Base-by-base conservation (phyloP, 1,140 invertebrate genomes). In the Drosophila ogumai region DNA sequence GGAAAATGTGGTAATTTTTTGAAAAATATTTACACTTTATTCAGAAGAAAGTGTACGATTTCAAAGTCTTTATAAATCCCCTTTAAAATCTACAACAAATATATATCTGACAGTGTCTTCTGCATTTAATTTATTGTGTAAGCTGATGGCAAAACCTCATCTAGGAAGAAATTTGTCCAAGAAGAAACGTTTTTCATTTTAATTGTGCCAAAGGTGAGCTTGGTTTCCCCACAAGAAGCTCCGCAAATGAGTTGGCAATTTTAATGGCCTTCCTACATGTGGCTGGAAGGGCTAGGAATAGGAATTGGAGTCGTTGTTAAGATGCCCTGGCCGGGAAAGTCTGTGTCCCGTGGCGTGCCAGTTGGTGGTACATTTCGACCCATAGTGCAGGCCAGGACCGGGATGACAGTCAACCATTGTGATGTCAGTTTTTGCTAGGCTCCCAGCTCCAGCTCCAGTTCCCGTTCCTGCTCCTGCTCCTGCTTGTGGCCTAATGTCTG, bases 381-480 rank as follows among this genome's bases (percentile, higher is more conserved):
- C 85, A 88, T 75, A 49, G 84, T 87, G 72, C 80, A 78, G 56
- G 13, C 68, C 71, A 76, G 71, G 28, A 60, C 73, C 71, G 32
- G 79, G 50, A 59, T 78, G 84, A 68, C 73, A 81, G 77, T 56
- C 61, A 60, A 60, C 73, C 73, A 84, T 85, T 84, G 81, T 84
- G 77, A 80, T 87, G 76, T 73, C 64, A 75, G 67, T 73, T 88
- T 87, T 79, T 79, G 63, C 71, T 65, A 40, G 63, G 75, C 50
- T 32, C 19, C 19, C 32, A 9, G n/a, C 19, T 28, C 49, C 43
- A 13, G 1, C 8, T 19, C 15, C 28, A 19, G 38, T 44, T 31
- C 36, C 31, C 2, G n/a, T 15, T 31, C 47, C 43, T 13, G 3
- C 8, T n/a, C 12, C 8, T 4, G 15, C n/a, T 43, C 25, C 34